phyloP scores from a whole-genome alignment of 2,113 vertebrate genomes.

The Columbina picui region DNA sequence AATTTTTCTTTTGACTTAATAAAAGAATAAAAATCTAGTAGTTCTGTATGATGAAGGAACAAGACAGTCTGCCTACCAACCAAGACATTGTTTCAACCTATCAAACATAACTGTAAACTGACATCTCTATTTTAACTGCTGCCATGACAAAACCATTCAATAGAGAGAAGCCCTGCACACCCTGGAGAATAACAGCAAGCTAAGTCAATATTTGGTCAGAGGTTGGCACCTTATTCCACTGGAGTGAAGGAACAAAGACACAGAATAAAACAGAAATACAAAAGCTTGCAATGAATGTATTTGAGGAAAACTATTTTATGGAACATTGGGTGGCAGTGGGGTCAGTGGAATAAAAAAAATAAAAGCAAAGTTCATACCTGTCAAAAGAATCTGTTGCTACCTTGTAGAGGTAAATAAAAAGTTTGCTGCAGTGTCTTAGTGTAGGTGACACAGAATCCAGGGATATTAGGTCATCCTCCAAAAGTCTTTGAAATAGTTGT shows the following conservation, averaged over 20 bases:
- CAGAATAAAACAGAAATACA: not conserved
- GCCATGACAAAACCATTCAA: not conserved
- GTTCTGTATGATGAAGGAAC: not conserved
- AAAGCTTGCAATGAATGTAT: not conserved
- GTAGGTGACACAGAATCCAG: conserved; percentile 89
- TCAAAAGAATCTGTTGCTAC: conserved; percentile 98
- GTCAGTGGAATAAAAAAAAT: not conserved
- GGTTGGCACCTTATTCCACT: not conserved
- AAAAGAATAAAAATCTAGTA: not conserved
- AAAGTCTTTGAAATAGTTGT: conserved; percentile 92
- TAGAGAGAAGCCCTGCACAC: not conserved
- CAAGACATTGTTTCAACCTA: not conserved
- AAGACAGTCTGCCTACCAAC: not conserved
- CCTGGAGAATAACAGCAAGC: not conserved
- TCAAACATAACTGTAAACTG: not conserved
- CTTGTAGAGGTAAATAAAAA: conserved; percentile 98
- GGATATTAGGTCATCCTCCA: conserved; percentile 87
- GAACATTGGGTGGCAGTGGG: not conserved
- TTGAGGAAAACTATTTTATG: not conserved
- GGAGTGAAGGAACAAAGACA: not conserved
- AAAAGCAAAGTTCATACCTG: conserved; percentile 80
- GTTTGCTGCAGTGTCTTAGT: conserved; percentile 93
- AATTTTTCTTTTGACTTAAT: not conserved
- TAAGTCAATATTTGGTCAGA: not conserved
- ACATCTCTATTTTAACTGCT: not conserved